Base-by-base conservation (phyloP, 2,113 vertebrate genomes). In the Mustelus asterias region DNA sequence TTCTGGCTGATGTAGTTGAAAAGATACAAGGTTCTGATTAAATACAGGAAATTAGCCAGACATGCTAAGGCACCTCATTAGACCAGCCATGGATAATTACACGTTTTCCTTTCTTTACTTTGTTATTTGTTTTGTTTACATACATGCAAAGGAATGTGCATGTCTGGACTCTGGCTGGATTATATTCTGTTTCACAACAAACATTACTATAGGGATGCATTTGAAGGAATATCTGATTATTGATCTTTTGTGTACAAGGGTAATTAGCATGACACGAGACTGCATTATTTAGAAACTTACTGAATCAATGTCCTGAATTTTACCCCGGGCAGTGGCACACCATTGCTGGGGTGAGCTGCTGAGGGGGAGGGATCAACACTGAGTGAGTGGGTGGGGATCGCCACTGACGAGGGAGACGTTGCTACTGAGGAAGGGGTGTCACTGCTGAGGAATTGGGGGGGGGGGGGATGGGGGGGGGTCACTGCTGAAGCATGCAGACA, bases 1-100 rank as follows among this genome's bases (percentile, higher is more conserved):
- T 90, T 13, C 24, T 29, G 54, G 54, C 41, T 26, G 29, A 89
- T 26, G 48, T 58, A 44, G 48, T 29, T 60, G 88, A 54, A 90
- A 90, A 90, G 58, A n/a, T 83, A 83, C 54, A 44, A 33, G 88
- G 33, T 90, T 90, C 88, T 90, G 88, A 90, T 90, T 90, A 90
- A 33, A 58, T 33, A 4, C 88, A 90, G 58, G 88, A 90, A 90
- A 33, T 33, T 54, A 26, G 88, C 54, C 54, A 90, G 88, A 60
- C 88, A 90, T n/a, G 58, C 88, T 29, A 29, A 26, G 86, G 86
- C 86, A 89, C 48, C 8, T 89, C 29, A 60, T 90, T 90, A 90
- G 48, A 60, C 54, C 48, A 54, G 88, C 54, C 29, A 90, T 16
- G 44, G 86, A 58, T 58, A 89, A 89, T 89, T 90, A 90, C 44